Evolutionary conservation across 2,888 invertebrate species (phyloP).

Genomic region (Acleris emargana): DNA sequence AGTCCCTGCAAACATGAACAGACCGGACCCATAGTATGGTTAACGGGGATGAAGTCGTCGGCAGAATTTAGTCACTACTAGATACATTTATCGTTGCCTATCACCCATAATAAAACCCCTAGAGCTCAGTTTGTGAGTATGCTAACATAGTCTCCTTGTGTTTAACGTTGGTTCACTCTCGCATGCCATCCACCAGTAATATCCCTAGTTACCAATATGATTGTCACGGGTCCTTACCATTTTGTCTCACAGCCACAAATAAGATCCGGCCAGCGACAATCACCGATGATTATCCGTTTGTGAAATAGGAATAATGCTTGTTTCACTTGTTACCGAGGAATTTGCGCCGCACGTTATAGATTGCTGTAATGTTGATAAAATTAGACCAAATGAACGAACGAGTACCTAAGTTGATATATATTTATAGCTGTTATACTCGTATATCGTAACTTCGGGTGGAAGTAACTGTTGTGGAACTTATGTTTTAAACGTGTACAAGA

Average conservation of each 20-base stretch:
- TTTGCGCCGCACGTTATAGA: conserved; percentile 18
- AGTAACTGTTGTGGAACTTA: too few species aligned
- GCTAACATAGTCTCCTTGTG: too few species aligned
- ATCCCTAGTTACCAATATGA: conserved; percentile 30
- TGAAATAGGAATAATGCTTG: conserved; percentile 29
- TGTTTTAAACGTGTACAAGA: too few species aligned
- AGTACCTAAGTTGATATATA: not conserved
- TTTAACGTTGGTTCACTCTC: not conserved
- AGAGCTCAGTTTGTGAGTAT: too few species aligned
- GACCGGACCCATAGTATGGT: too few species aligned
- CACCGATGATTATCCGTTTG: conserved; percentile 6
- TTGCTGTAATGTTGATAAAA: conserved; percentile 7
- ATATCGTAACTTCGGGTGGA: too few species aligned
- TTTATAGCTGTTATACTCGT: too few species aligned
- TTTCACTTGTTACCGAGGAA: conserved; percentile 30
- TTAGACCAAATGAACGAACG: not conserved
- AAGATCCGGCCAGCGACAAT: conserved; percentile 10
- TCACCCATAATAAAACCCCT: too few species aligned
- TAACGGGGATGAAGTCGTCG: too few species aligned
- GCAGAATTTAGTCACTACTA: too few species aligned
- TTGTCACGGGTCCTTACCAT: conserved; percentile 22
- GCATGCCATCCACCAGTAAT: conserved; percentile 5
- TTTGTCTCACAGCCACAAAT: not conserved
- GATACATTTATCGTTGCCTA: too few species aligned
- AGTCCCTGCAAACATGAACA: too few species aligned